Conservation (phyloP, 2,113 vertebrate genomes). For the Donacobius atricapilla region DNA sequence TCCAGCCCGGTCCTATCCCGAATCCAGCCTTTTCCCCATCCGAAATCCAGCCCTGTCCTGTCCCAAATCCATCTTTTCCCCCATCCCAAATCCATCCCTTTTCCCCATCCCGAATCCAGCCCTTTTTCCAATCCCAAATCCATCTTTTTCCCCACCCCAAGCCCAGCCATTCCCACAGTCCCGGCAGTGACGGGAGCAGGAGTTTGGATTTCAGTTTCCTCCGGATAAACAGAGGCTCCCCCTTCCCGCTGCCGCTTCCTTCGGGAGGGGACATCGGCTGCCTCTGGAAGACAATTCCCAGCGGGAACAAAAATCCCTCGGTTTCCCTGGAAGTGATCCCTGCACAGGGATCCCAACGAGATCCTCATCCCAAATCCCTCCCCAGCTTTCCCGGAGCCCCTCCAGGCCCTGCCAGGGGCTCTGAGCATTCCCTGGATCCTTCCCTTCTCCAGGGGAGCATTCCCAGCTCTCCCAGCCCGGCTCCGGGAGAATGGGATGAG, state of each 20-base stretch:
- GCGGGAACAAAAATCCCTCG: rapidly evolving
- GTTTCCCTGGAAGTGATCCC: rapidly evolving
- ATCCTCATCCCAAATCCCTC: rapidly evolving
- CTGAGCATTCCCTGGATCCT: no score
- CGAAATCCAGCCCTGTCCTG: no score
- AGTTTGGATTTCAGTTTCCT: not conserved
- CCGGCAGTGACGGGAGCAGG: not conserved
- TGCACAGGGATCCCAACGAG: no score
- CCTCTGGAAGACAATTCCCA: not conserved
- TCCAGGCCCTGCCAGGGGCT: no score
- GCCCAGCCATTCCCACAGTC: not conserved
- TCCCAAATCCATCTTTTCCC: not conserved
- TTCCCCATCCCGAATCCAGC: not conserved
- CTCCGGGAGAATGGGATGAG: no score
- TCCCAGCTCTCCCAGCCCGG: no score
- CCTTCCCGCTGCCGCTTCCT: not conserved
- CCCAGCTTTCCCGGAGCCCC: no score
- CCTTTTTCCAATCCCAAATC: not conserved
- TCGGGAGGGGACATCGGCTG: not conserved
- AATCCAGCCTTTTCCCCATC: no score
- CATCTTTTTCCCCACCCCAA: not conserved
- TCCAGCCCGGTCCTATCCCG: no score
- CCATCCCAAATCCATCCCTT: not conserved
- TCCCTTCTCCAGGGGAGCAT: no score
- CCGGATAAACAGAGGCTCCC: not conserved